phyloP scores from a whole-genome alignment of 1,140 invertebrate genomes.

The Colletes gigas region DNA sequence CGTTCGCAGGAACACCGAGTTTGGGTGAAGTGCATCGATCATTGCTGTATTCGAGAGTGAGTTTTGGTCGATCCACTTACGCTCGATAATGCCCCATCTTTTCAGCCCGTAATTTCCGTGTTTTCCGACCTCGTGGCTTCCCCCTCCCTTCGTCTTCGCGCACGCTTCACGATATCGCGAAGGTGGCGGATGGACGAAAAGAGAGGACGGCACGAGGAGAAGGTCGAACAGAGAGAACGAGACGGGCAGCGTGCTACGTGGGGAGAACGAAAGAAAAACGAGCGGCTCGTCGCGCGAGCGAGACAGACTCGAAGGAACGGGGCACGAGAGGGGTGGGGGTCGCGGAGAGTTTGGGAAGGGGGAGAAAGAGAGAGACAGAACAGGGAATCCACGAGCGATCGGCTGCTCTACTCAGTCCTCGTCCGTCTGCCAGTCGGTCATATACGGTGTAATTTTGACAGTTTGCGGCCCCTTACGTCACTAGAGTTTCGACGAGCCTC shows the following conservation, averaged over 20 bases:
- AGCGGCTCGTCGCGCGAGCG: background rate
- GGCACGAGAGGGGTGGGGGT: slow-evolving; percentile 29
- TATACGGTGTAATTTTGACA: slow-evolving; percentile 68
- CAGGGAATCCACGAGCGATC: slow-evolving; percentile 71
- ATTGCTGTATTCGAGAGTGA: background rate
- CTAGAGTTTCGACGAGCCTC: background rate
- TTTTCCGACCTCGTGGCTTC: slow-evolving; percentile 70
- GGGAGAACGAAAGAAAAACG: slow-evolving; percentile 20
- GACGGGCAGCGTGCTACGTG: slow-evolving; percentile 4
- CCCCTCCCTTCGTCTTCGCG: slow-evolving; percentile 26
- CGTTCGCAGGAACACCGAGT: background rate
- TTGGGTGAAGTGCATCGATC: background rate
- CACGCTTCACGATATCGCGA: slow-evolving; percentile 55
- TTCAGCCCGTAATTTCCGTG: slow-evolving; percentile 58
- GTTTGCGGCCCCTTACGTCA: slow-evolving; percentile 46
- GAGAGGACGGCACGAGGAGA: slow-evolving; percentile 2
- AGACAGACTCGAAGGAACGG: slow-evolving; percentile 11
- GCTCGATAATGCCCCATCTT: slow-evolving; percentile 41
- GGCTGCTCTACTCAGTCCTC: slow-evolving; percentile 79
- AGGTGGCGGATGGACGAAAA: slow-evolving; percentile 37
- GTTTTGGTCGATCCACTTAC: slow-evolving; percentile 33
- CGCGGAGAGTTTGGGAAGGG: slow-evolving; percentile 41
- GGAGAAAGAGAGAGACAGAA: slow-evolving; percentile 57
- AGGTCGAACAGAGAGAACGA: slow-evolving; percentile 29
- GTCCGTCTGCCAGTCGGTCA: slow-evolving; percentile 77